Base-by-base conservation (phyloP, 2,888 invertebrate species). In the Neuroscelio doddi region DNA sequence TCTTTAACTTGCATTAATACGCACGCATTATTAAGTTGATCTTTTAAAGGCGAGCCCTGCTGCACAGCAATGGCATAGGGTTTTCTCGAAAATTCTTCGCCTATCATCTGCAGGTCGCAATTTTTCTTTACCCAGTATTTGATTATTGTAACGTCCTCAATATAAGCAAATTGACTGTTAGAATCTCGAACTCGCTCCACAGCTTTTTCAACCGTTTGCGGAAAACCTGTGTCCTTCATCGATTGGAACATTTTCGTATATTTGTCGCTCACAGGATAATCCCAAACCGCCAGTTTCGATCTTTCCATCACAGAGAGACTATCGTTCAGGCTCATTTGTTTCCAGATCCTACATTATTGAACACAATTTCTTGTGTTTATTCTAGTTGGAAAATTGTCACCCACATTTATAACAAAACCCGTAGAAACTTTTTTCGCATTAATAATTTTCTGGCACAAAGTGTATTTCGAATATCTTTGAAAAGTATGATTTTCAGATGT, bases 201-300 rank as follows among this genome's bases (percentile, higher is more conserved):
- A 0, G 97, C 98, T 69, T 93, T 93, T 0, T 93, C 91, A 32
- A 94, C 88, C 1, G 89, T 89, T 24, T 89, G 87, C 0, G 98
- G 98, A 8, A 98, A 88, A 0, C 89, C 90, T 0, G 96, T 93
- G 72, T 92, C 91, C 68, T 85, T 85, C 96, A 98, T 98, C 0
- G 95, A 95, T 81, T 97, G 95, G 94, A 97, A 97, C 93, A 99
- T 97, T 86, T 98, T 98, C 32, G 97, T 98, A 84, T 96, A 98
- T 80, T 96, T 98, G 85, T 98, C 97, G 77, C 96, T 96, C 0
- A 98, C 97, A 0, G 98, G 98, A 83, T 98, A 98, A 83, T 98
- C 98, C 98, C 98, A 98, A 0, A 98, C 98, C 0, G 98, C 98
- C 10, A 98, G 85, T 82, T 97, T 95, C 0, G 97, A 94, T 24